Base-by-base conservation (phyloP, 2,113 vertebrate species). In the Leucopternis melanops region DNA sequence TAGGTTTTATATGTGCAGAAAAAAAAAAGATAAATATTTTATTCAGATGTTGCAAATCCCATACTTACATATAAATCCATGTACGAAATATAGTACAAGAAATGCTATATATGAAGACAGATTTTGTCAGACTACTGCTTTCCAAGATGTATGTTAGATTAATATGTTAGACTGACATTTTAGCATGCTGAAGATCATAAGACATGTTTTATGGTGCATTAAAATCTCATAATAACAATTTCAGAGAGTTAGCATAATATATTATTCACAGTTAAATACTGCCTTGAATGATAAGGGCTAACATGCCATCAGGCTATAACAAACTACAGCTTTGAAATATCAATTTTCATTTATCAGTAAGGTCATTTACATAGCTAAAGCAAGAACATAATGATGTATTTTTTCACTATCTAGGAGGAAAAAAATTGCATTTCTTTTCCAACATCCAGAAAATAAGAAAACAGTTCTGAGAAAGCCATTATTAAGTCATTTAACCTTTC, bases 211-310 rank as follows among this genome's bases (percentile, higher is more conserved):
- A 97, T 83, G 67, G 77, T 94, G 86, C 63, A 96, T 96, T 95
- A 96, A 92, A 96, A 85, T 88, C 65, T 81, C 91, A 66, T 92
- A 94, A 94, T 74, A 94, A 94, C 73, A 88, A 91, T 92, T 82
- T 97, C 85, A 80, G 75, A 59, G 74, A 95, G 58, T 69, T 97
- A 88, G 66, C 69, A 38, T 91, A 93, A 96, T 95, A 88, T 49
- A 96, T 97, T 96, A 96, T 96, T 93, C 90, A 87, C 77, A 77
- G 85, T 97, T 97, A 97, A 97, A 96, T 90, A 84, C 80, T 96
- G 45, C 55, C 70, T 97, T 95, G 93, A 95, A 81, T 50, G 77
- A 95, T 97, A 97, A 94, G n/a, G 75, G 42, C 88, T 93, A 95
- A 90, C 69, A 84, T 88, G 65, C 55, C 88, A 95, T 92, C 44